Evolutionary conservation across 2,797 vertebrate genomes (phyloP).

Genomic region (Spondyliosoma cantharus): DNA sequence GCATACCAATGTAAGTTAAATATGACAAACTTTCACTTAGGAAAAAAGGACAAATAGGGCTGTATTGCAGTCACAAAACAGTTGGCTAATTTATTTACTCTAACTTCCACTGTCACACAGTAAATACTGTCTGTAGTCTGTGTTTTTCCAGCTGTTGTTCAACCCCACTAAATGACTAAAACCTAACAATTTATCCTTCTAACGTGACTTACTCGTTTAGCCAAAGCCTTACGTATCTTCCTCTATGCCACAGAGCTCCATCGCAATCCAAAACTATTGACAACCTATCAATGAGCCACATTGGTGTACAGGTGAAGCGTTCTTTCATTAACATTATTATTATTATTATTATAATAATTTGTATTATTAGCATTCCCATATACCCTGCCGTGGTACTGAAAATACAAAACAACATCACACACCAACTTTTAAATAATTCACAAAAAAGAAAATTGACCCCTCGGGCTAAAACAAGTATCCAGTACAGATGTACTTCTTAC

Average conservation of each 20-base stretch:
- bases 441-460: too few species aligned
- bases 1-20: too few species aligned
- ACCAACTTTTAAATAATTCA: not conserved
- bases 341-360: too few species aligned
- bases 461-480: too few species aligned
- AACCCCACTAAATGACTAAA: not conserved
- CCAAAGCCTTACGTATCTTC: not conserved
- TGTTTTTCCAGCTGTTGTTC: not conserved
- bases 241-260: not conserved
- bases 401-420: too few species aligned
- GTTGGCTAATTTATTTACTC: too few species aligned
- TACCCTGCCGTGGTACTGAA: not conserved
- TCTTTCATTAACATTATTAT: conserved; percentile 7
- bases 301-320: not conserved
- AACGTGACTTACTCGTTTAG: not conserved
- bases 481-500: too few species aligned
- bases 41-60: too few species aligned
- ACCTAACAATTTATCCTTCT: not conserved
- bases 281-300: not conserved
- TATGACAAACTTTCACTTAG: too few species aligned
- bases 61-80: too few species aligned
- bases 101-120: too few species aligned
- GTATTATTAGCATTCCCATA: too few species aligned
- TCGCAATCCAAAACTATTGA: conserved; percentile 8
- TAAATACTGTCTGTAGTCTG: not conserved